phyloP scores from a whole-genome alignment of 2,113 vertebrate species.

The Eidolon helvum region DNA sequence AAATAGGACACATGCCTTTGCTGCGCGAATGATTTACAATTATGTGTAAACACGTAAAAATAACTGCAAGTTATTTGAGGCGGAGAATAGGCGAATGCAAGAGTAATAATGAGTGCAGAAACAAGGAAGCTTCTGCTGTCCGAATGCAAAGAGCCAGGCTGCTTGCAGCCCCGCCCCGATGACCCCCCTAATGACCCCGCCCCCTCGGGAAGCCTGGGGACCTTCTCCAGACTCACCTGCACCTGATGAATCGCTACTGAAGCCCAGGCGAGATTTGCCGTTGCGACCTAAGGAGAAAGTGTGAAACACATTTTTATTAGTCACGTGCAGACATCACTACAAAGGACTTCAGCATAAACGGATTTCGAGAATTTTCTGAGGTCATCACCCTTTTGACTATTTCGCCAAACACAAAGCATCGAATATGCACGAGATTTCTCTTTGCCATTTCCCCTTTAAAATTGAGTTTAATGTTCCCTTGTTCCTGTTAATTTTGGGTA shows the following conservation, averaged over 20 bases:
- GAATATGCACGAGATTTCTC: not conserved
- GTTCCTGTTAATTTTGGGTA: not conserved
- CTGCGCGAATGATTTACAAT: rapidly evolving
- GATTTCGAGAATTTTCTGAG: not conserved
- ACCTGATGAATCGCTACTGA: constrained; percentile 99
- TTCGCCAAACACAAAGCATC: not conserved
- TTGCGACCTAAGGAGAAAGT: constrained; percentile 90
- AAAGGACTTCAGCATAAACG: rapidly evolving
- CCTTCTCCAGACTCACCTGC: constrained; percentile 86
- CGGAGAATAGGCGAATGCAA: not conserved
- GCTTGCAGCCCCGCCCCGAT: no score
- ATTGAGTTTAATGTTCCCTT: not conserved
- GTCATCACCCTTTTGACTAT: not conserved
- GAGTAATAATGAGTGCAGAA: not conserved
- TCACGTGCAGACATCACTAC: rapidly evolving
- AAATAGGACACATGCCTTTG: rapidly evolving
- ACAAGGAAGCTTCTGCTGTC: not conserved
- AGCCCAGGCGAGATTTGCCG: constrained; percentile 97
- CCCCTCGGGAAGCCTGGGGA: not conserved
- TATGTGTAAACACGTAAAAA: rapidly evolving
- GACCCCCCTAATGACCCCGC: rapidly evolving
- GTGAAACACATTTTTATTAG: rapidly evolving
- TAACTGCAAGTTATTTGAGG: not conserved
- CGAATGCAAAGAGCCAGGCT: not conserved
- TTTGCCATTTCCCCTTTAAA: not conserved